Evolutionary conservation across 2,888 invertebrate genomes (phyloP), one percentile per base, ranked within the genome.

Genomic region (Cetonia aurata): DNA sequence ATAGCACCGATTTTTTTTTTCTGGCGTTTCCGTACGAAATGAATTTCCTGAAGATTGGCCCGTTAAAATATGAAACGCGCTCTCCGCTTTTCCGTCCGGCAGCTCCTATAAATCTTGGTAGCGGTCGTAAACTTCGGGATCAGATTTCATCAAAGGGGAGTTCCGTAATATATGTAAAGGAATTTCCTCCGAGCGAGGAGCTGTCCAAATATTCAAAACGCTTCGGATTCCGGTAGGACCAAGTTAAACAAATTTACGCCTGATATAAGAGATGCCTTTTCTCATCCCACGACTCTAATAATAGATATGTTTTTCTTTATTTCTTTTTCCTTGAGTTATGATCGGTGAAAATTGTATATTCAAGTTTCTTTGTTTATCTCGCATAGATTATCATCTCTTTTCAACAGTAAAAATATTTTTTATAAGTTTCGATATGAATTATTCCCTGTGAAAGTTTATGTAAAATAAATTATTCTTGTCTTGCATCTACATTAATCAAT

Each of bases 131-230:
- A 68, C 50, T 68, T 68, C 57, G 25, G 31, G 56, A 57, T 57
- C 57, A 42, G 68, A 57, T 68, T 68, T 68, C 68, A 46, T 68
- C 68, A 46, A 17, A n/a, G 15, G 56, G 57, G 57, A 57, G 68
- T 68, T 37, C 37, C 50, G 48, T 57, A 57, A 68, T 56, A 57
- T 68, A 68, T 68, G 57, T 57, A 68, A 68, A 56, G 57, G 68
- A 57, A 68, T 68, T 68, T 68, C 68, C 68, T 50, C 13, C 67
- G 1, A 13, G 48, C 52, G 25, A 4, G 68, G 57, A 57, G 17
- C 46, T 57, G 68, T 68, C 68, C 68, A 57, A 68, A 59, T 68
- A 68, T 68, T 68, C 68, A 68, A 68, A 68, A 68, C 68, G 46
- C 13, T 31, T 55, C 56, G 33, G 37, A 41, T 19, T 68, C 48